Base-by-base conservation (phyloP, 2,797 vertebrate genomes). In the Melanogrammus aeglefinus region DNA sequence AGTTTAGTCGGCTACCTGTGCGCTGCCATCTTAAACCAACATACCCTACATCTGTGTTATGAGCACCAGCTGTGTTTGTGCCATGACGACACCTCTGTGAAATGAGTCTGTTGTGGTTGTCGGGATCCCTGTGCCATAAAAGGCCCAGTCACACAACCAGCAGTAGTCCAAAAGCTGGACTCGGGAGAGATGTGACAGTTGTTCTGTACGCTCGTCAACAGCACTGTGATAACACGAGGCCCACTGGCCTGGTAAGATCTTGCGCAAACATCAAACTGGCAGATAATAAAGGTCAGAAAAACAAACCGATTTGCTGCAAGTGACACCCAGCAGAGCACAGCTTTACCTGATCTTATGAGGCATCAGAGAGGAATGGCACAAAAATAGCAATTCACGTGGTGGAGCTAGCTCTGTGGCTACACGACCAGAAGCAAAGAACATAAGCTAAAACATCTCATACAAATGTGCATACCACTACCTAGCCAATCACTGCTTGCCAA, bases 211-310 rank as follows among this genome's bases (percentile, higher is more conserved):
- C 73, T 69, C 74, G 83, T 86, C 83, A 82, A 80, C 78, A 83
- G 38, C 35, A 35, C 71, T 79, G 74, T 76, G 81, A 86, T 88
- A 75, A 71, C 8, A 79, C 27, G 44, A 81, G 77, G 73, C 76
- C 38, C 72, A 69, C 73, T 75, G 76, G 71, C 75, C 35, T 24
- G 44, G 35, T 79, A 84, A 84, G 78, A 79, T 72, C 75, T 75
- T 75, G 47, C 24, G 66, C 77, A 88, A 90, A 89, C 84, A 87
- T 81, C 88, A 75, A 84, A 78, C 79, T 72, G 80, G 76, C 75
- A 82, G 78, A 85, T 24, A 44, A 79, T 79, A 86, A 44, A 82
- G 84, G 84, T 85, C 80, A 76, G 77, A 84, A 79, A 84, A 69
- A 77, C n/a, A 82, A 77, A 29, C 41, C 73, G 73, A 78, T 74